These are phyloP conservation scores for Scaptomyza tumidula DNA, from an alignment of 2,888 invertebrate species.

Conservation along the genomic window DNA sequence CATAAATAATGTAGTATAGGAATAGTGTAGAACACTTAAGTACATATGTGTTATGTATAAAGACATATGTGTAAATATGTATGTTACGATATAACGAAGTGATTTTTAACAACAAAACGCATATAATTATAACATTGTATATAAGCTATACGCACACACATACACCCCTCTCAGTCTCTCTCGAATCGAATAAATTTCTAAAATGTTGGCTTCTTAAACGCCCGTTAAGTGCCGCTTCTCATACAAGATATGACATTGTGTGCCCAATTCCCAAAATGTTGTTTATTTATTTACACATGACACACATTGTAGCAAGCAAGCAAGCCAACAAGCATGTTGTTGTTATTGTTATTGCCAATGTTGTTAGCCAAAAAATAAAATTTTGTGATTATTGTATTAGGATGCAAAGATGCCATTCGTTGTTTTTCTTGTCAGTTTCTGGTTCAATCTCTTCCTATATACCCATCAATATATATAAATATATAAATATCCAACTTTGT, in stretches of 20 bases:
- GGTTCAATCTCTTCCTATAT: not conserved
- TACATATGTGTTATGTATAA: slow-evolving; percentile 18
- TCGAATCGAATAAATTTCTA: slow-evolving; percentile 13
- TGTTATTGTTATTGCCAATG: not conserved
- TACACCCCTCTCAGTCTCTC: not conserved
- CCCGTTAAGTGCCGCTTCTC: slow-evolving; percentile 24
- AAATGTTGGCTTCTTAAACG: slow-evolving; percentile 10
- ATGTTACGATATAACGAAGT: slow-evolving; percentile 2
- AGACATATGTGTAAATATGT: slow-evolving; percentile 13
- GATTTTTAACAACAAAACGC: not conserved
- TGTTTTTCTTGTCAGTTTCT: not conserved
- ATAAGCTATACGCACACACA: slow-evolving; percentile 9
- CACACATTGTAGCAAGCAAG: not conserved
- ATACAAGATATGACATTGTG: slow-evolving; percentile 22
- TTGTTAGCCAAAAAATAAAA: not conserved
- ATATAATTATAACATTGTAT: not conserved
- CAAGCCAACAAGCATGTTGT: not conserved
- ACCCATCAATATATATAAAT: not conserved
- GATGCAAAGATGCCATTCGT: not conserved
- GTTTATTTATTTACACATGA: slow-evolving; percentile 35
- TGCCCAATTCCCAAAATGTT: slow-evolving; percentile 17
- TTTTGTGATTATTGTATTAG: not conserved
- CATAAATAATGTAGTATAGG: slow-evolving; percentile 40
- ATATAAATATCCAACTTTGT: not conserved
- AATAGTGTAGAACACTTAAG: slow-evolving; percentile 40